Evolutionary conservation across 1,140 invertebrate species (phyloP), one percentile per base, ranked within the genome.

Genomic region (Tribolium castaneum): DNA sequence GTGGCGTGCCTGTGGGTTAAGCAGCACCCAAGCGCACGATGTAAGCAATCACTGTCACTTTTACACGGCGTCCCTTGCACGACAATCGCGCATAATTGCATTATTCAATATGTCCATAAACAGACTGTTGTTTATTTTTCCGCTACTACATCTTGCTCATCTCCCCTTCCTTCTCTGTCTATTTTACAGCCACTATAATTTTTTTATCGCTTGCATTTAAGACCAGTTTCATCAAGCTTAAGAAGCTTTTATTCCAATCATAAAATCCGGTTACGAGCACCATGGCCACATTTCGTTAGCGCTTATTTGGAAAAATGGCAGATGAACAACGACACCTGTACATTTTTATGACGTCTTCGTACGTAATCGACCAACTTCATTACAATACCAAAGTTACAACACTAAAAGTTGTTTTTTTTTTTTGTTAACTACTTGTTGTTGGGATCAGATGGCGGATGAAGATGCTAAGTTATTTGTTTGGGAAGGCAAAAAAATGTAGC

Each of bases 171-270:
- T n/a, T 66, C 59, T 35, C 25, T 25, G 14, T 66, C 30, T n/a
- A 45, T 35, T 66, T 66, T 66, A 66, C 19, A 13, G 10, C 59
- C 22, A 30, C 30, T 30, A 66, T 66, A 66, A 66, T 34, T 66
- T 66, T 66, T 66, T 66, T 66, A 66, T 66, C 30, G 59, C 19
- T 66, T 66, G 59, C 59, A 66, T 66, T 66, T 66, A 66, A 66
- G 59, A 25, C 59, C 59, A 66, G 59, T 66, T 66, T 66, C 59
- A 66, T 66, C 59, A 66, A 66, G 30, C 59, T 66, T 66, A 66
- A 66, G 59, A 13, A 66, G 59, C 59, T 66, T 35, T 66, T 66
- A 66, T 13, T 66, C 13, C 59, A 35, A 35, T 35, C 35, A 34
- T 66, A 66, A 66, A 66, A 66, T 35, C n/a, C 30, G n/a, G 59